Percentiles rank a stretch among this genome's conserved stretches.
Conservation (phyloP, 2,888 invertebrate species). For the Campopleginae sp. region DNA sequence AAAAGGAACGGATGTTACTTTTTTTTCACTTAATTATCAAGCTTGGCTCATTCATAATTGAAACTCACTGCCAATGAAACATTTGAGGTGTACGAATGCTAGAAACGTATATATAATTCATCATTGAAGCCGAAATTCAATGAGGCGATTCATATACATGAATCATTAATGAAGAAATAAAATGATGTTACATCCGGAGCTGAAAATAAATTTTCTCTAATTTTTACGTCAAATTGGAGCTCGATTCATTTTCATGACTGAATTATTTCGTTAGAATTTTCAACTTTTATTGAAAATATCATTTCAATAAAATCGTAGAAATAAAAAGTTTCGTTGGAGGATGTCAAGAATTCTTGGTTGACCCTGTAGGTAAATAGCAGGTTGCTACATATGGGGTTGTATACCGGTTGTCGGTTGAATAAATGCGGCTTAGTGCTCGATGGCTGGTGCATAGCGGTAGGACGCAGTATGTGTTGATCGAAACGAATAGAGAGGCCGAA, state of each 20-base stretch:
- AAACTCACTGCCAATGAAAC: neutral
- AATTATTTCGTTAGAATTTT: neutral
- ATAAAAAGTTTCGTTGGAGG: neutral
- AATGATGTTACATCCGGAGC: neutral
- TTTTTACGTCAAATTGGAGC: too few relatives aligned
- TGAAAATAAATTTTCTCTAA: neutral
- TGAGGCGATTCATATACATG: neutral
- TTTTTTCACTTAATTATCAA: neutral
- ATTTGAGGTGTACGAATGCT: neutral
- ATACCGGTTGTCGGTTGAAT: slow-evolving; percentile 54
- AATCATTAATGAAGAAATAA: neutral
- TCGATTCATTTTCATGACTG: neutral
- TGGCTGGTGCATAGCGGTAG: slow-evolving; percentile 30
- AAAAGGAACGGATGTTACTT: neutral
- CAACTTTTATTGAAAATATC: neutral
- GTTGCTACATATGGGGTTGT: slow-evolving; percentile 23
- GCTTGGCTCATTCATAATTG: neutral
- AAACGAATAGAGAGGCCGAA: neutral
- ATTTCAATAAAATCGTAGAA: neutral
- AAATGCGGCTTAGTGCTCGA: slow-evolving; percentile 28
- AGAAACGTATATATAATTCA: neutral
- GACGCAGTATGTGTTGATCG: slow-evolving; percentile 10
- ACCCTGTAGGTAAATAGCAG: neutral
- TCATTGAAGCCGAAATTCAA: neutral
- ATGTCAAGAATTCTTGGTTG: neutral